Base-by-base conservation (phyloP, 2,113 vertebrate species). In the Asarcornis scutulata region DNA sequence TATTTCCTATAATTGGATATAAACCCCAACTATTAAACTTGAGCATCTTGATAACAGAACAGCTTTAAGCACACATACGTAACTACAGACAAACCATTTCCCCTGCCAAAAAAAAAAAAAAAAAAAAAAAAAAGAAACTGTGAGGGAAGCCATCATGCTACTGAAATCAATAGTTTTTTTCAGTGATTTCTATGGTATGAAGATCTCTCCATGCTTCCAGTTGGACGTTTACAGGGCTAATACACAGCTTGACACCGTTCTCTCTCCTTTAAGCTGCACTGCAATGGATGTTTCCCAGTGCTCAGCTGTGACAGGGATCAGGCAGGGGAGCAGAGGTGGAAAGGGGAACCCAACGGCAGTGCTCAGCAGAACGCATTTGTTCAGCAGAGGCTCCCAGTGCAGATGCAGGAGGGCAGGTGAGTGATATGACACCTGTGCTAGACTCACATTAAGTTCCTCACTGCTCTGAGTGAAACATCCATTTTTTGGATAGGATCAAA, bases 11-110 rank as follows among this genome's bases (percentile, higher is more conserved):
- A 95, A 95, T 2, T 60, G 66, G 81, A 88, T 75, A 71, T 50
- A 89, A 96, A 86, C 23, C 50, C 64, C 73, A 92, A 20, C 77
- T 72, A 89, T 46, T 90, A 56, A 77, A 86, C 58, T 63, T 34
- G 11, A 34, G 50, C 38, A 71, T 56, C 26, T 23, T 36, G 64
- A 0, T 58, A 93, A 77, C 46, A 34, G 12, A 8, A 52, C 9
- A 74, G 58, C 59, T 50, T 52, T 63, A 20, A 60, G 29, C 23
- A 31, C 69, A 69, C 5, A 1, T 12, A 55, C 32, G 2, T 50
- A 71, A 73, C 56, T 60, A 69, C 50, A 87, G 44, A 48, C n/a
- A 48, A 46, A 48, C 46, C 7, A 12, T 26, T 44, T 25, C 11
- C 7, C n/a, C 32, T 76, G 36, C 29, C 27, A 40, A 64, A 40